These are phyloP conservation scores for Bactericera cockerelli DNA, from an alignment of 1,140 invertebrate species.

Conservation along the genomic window DNA sequence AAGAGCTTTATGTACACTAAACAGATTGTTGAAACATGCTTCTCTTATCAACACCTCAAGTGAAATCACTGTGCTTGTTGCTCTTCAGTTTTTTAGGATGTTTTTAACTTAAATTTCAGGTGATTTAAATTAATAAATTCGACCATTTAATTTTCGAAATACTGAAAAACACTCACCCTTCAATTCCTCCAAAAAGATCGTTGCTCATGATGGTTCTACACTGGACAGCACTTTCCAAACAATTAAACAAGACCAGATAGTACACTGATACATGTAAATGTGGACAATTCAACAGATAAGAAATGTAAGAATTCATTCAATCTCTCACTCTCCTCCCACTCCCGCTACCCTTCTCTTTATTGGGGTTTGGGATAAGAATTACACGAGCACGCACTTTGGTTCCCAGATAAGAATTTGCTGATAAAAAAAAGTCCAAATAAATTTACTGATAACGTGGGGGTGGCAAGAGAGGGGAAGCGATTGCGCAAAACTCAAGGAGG, in stretches of 20 bases:
- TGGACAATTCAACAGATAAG: not conserved
- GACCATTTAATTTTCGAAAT: no score
- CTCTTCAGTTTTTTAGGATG: no score
- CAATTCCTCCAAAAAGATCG: slow-evolving; percentile 30
- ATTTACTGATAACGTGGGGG: no score
- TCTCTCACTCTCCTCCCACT: not conserved
- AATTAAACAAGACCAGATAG: not conserved
- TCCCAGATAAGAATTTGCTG: not conserved
- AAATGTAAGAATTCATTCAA: not conserved
- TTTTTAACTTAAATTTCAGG: no score
- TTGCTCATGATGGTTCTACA: slow-evolving; percentile 18
- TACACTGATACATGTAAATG: not conserved
- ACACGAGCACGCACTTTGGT: not conserved
- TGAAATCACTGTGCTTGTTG: no score
- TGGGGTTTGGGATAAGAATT: not conserved
- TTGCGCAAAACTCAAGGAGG: no score
- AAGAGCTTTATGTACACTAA: no score
- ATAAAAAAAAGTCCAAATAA: no score
- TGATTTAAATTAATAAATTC: no score
- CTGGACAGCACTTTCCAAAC: slow-evolving; percentile 2
- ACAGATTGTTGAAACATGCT: no score
- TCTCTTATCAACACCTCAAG: no score
- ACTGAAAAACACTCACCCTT: slow-evolving; percentile 28
- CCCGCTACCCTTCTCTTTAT: not conserved
- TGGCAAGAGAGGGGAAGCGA: no score